Percentiles rank a stretch among this genome's conserved stretches.
phyloP scores from a whole-genome alignment of 2,113 vertebrate species.

The Megalops atlanticus region DNA sequence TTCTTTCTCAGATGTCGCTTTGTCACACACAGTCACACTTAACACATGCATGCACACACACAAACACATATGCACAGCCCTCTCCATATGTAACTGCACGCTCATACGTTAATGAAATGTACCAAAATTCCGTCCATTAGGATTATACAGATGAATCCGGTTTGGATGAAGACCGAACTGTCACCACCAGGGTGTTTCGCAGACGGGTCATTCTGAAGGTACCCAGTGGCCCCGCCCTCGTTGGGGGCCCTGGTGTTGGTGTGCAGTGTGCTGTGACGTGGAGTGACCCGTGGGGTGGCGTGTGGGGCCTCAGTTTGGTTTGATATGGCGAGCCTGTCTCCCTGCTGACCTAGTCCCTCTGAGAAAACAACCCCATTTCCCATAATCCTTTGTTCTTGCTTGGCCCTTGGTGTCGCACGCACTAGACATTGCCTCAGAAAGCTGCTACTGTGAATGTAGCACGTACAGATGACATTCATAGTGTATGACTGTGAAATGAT shows the following conservation, averaged over 20 bases:
- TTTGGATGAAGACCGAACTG: constrained; percentile 87
- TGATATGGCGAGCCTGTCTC: not conserved
- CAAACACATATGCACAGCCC: not conserved
- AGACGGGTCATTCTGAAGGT: constrained; percentile 95
- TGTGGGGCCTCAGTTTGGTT: not conserved
- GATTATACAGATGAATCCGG: constrained; percentile 81
- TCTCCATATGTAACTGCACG: no score
- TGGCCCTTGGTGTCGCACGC: not conserved
- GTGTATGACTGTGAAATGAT: not conserved
- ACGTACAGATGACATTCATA: not conserved
- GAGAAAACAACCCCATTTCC: not conserved
- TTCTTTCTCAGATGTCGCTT: no score
- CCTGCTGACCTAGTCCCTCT: not conserved
- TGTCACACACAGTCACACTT: not conserved
- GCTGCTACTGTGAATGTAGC: no score
- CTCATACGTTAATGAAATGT: constrained; percentile 60
- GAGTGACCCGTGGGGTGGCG: constrained; percentile 47
- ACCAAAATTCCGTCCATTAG: constrained; percentile 77
- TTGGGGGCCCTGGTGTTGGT: constrained; percentile 20
- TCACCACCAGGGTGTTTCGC: constrained; percentile 87
- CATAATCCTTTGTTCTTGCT: not conserved
- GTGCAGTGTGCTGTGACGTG: constrained; percentile 44
- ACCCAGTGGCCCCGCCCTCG: constrained; percentile 51
- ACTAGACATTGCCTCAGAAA: not conserved
- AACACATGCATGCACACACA: not conserved